A percentile compares a stretch with the other conserved stretches of the same genome.
Conservation (phyloP, 1,140 invertebrate genomes). For the Lepidostoma basale region DNA sequence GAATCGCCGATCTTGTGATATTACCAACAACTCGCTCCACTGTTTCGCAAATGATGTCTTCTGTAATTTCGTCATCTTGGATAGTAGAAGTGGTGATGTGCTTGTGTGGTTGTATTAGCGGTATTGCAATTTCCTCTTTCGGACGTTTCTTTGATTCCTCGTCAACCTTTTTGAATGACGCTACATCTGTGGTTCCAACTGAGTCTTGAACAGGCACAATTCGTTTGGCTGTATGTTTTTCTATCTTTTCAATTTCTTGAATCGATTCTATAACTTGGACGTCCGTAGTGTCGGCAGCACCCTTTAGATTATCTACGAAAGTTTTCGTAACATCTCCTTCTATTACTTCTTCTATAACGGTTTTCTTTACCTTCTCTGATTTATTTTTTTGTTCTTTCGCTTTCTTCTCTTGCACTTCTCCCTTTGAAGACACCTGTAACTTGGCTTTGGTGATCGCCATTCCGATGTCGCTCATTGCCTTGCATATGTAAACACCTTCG, state of each 20-base stretch:
- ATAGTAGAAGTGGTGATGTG: slow-evolving; percentile 65
- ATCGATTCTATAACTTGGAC: slow-evolving; percentile 48
- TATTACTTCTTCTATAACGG: slow-evolving; percentile 45
- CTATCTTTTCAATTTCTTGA: slow-evolving; percentile 44
- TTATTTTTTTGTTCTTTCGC: slow-evolving; percentile 55
- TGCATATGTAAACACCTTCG: slow-evolving; percentile 85
- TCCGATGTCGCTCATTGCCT: slow-evolving; percentile 82
- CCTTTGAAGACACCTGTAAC: slow-evolving; percentile 65
- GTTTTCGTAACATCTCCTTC: too few relatives aligned
- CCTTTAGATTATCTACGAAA: too few relatives aligned
- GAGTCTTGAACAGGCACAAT: slow-evolving; percentile 64
- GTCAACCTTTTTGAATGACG: slow-evolving; percentile 68
- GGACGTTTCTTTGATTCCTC: slow-evolving; percentile 57
- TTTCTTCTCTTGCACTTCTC: slow-evolving; percentile 47
- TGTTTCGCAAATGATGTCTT: slow-evolving; percentile 62
- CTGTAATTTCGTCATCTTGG: slow-evolving; percentile 61
- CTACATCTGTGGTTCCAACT: slow-evolving; percentile 65
- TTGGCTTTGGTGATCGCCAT: slow-evolving; percentile 80
- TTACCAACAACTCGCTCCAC: slow-evolving; percentile 65
- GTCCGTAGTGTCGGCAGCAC: slow-evolving; percentile 43
- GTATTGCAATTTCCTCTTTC: slow-evolving; percentile 58
- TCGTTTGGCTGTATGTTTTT: slow-evolving; percentile 59
- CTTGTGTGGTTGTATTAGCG: slow-evolving; percentile 62
- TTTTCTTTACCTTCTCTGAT: slow-evolving; percentile 53
- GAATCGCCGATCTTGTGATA: slow-evolving; percentile 64